Conservation (phyloP, 2,888 invertebrate genomes). For the Macrophya annulata region DNA sequence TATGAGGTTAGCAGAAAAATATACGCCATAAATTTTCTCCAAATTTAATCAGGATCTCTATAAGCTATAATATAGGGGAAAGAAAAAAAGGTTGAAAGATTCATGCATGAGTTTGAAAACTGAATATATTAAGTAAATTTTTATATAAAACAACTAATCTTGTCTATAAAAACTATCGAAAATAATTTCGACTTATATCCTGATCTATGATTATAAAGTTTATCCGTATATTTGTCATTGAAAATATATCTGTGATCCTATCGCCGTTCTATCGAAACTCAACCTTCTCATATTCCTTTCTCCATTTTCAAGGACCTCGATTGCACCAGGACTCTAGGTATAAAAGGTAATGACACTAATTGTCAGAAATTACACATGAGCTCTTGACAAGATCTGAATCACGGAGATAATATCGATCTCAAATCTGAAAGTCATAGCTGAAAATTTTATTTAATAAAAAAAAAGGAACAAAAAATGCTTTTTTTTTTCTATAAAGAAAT, state of each 20-base stretch:
- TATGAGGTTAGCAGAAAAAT: background rate
- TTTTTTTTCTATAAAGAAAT: background rate
- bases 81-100: background rate
- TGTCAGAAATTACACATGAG: background rate
- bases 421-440: no score
- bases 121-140: background rate
- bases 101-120: background rate
- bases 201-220: background rate
- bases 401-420: background rate
- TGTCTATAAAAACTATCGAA: background rate
- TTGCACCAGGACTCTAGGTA: background rate
- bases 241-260: background rate
- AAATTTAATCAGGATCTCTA: background rate
- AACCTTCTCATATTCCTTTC: conserved; percentile 18
- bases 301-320: background rate
- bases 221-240: background rate
- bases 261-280: conserved; percentile 10
- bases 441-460: no score
- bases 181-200: background rate
- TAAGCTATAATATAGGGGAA: background rate
- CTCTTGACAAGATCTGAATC: background rate
- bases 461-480: no score
- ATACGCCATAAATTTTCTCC: background rate
- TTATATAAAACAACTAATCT: no score
- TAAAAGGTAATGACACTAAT: background rate